phyloP scores from a whole-genome alignment of 2,888 invertebrate genomes.

The Parnassius smintheus region DNA sequence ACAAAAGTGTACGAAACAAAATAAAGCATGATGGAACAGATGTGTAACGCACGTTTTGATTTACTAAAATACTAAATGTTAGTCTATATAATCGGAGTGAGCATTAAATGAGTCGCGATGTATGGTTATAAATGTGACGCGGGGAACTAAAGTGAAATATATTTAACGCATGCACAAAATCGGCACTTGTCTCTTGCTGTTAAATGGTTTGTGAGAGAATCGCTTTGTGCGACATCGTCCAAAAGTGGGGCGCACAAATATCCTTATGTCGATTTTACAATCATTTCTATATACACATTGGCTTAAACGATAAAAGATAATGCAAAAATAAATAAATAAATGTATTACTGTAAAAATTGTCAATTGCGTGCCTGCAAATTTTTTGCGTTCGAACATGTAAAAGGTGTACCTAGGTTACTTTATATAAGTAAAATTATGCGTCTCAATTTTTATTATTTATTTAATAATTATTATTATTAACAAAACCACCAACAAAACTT shows the following conservation, averaged over 20 bases:
- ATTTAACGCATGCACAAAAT: constrained; percentile 61
- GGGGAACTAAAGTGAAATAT: constrained; percentile 52
- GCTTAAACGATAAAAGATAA: too few species aligned
- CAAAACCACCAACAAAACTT: too few species aligned
- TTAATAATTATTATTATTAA: too few species aligned
- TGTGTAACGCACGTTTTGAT: constrained; percentile 40
- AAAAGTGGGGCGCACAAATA: constrained; percentile 47
- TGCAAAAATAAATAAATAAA: too few species aligned
- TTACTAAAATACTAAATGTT: constrained; percentile 31
- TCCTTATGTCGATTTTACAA: constrained; percentile 1
- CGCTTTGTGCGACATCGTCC: constrained; percentile 30
- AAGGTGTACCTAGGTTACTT: too few species aligned
- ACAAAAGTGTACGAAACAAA: too few species aligned
- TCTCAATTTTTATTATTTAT: too few species aligned
- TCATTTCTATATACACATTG: not conserved
- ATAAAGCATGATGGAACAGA: constrained; percentile 31
- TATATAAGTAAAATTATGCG: too few species aligned
- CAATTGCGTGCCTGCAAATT: too few species aligned
- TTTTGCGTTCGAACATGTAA: too few species aligned
- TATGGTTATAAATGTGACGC: constrained; percentile 57
- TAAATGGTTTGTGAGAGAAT: constrained; percentile 63
- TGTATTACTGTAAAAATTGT: too few species aligned
- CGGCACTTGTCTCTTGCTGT: constrained; percentile 62
- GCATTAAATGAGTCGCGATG: constrained; percentile 58
- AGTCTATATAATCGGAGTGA: constrained; percentile 51